phyloP scores from a whole-genome alignment of 1,140 invertebrate species.

The Amphibalanus amphitrite region DNA sequence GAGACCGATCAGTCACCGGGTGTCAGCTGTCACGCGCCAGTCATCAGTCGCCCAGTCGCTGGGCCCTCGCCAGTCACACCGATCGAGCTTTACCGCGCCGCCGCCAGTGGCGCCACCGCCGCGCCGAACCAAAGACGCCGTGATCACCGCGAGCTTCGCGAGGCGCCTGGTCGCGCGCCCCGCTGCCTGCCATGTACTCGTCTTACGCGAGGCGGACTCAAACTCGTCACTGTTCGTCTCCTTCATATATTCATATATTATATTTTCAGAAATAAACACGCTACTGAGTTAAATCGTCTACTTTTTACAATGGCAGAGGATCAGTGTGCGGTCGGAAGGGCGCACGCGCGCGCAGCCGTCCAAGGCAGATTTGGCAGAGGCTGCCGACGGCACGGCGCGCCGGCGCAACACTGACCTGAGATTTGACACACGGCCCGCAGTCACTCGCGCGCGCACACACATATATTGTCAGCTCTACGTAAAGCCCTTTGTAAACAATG shows the following conservation, averaged over 20 bases:
- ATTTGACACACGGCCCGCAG: background rate
- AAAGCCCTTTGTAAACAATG: background rate
- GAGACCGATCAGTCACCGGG: background rate
- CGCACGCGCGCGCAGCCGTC: too few species aligned
- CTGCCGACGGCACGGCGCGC: too few species aligned
- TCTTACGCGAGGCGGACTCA: too few species aligned
- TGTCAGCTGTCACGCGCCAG: too few species aligned
- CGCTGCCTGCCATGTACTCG: too few species aligned
- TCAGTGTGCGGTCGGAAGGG: too few species aligned
- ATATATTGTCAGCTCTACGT: background rate
- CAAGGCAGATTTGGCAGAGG: too few species aligned
- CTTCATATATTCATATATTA: slow-evolving; percentile 2
- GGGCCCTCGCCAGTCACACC: too few species aligned
- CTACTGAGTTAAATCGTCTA: slow-evolving; percentile 1
- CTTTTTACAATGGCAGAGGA: slow-evolving; percentile 1
- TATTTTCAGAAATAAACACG: background rate
- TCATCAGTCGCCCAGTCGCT: too few species aligned
- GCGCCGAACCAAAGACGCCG: background rate
- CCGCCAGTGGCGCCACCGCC: background rate
- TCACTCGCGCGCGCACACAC: background rate
- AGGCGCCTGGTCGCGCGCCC: too few species aligned
- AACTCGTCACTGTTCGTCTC: background rate
- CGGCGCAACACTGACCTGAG: background rate
- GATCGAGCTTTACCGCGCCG: background rate
- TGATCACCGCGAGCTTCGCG: too few species aligned